phyloP scores from a whole-genome alignment of 2,888 invertebrate genomes.

The Drosophila demipolita region DNA sequence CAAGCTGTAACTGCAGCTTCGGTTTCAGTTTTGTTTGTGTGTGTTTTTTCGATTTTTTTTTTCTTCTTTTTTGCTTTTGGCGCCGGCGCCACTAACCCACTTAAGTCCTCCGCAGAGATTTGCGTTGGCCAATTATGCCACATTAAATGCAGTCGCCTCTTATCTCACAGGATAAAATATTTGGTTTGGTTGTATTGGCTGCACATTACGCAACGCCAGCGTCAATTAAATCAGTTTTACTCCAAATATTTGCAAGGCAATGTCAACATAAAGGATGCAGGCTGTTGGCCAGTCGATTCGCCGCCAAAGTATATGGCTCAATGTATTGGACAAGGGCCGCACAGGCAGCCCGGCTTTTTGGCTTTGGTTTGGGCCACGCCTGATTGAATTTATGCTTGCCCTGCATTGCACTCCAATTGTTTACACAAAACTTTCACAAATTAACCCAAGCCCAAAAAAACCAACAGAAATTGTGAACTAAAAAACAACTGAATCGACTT shows the following conservation, averaged over 20 bases:
- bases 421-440: slow-evolving; percentile 80
- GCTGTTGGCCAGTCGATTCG: slow-evolving; percentile 1
- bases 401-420: slow-evolving; percentile 65
- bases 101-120: slow-evolving; percentile 55
- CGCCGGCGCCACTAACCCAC: slow-evolving; percentile 80
- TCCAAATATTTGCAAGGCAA: slow-evolving; percentile 75
- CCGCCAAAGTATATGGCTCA: slow-evolving; percentile 38
- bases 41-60: slow-evolving; percentile 25
- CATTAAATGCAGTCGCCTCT: slow-evolving; percentile 67
- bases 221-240: slow-evolving; percentile 80
- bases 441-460: slow-evolving; percentile 56
- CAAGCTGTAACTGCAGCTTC: slow-evolving; percentile 36
- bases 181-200: neutral
- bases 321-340: slow-evolving; percentile 69
- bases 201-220: slow-evolving; percentile 71
- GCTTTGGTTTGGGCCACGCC: slow-evolving; percentile 60
- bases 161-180: slow-evolving; percentile 45
- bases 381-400: slow-evolving; percentile 75
- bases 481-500: slow-evolving; percentile 41
- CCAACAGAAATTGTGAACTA: slow-evolving; percentile 50
- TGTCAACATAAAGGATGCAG: slow-evolving; percentile 63
- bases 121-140: slow-evolving; percentile 74
- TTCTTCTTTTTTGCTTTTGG: slow-evolving; percentile 44
- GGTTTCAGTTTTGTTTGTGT: slow-evolving; percentile 35
- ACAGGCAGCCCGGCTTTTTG: slow-evolving; percentile 38